Percentiles rank a stretch among this genome's conserved stretches.
phyloP scores from a whole-genome alignment of 2,113 vertebrate species.

The Dasypus novemcinctus region DNA sequence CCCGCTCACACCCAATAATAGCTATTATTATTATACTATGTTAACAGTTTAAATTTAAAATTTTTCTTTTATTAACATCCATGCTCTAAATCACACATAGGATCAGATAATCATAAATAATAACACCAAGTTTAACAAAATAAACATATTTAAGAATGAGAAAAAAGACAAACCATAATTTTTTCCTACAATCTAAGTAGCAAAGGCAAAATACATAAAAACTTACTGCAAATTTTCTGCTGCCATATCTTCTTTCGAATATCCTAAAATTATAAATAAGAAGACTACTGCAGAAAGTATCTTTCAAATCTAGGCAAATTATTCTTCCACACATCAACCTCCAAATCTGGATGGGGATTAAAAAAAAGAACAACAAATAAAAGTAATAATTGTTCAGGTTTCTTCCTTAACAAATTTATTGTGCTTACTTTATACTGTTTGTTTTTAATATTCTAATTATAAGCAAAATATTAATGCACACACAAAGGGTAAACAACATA shows the following conservation, averaged over 20 bases:
- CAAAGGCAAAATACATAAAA: slow-evolving; percentile 25
- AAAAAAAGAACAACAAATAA: slow-evolving; percentile 62
- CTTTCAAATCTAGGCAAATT: slow-evolving; percentile 88
- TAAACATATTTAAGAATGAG: slow-evolving; percentile 34
- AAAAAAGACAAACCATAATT: neutral
- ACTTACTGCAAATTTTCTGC: slow-evolving; percentile 89
- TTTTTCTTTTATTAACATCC: neutral
- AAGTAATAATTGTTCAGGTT: neutral
- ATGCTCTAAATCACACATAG: slow-evolving; percentile 18
- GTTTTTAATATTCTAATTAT: neutral
- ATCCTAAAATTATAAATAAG: slow-evolving; percentile 90
- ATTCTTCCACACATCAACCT: slow-evolving; percentile 86
- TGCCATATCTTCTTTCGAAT: slow-evolving; percentile 90
- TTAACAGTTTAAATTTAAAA: slow-evolving; percentile 14
- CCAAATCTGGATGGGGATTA: slow-evolving; percentile 82
- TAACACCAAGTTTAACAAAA: slow-evolving; percentile 1
- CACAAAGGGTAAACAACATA: neutral
- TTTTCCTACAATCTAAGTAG: neutral
- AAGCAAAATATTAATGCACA: neutral
- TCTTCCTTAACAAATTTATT: neutral
- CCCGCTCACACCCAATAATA: neutral
- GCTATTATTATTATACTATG: slow-evolving; percentile 39
- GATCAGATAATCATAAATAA: neutral
- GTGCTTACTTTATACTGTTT: neutral
- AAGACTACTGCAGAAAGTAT: slow-evolving; percentile 88